Evolutionary conservation across 2,113 vertebrate genomes (phyloP), one percentile per base, ranked within the genome.

Genomic region (Sinocyclocheilus anshuiensis): DNA sequence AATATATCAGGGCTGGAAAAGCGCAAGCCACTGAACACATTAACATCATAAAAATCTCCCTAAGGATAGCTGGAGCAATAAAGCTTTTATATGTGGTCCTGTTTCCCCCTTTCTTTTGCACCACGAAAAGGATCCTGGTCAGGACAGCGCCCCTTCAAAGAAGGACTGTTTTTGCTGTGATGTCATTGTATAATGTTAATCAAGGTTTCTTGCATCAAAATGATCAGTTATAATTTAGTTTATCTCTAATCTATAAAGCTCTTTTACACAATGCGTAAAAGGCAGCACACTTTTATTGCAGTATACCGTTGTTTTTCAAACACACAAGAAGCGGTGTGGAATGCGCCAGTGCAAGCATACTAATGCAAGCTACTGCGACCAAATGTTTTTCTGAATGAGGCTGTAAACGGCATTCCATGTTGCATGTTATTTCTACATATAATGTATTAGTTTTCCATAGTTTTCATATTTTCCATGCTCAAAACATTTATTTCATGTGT

Each of bases 41-140:
- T 76, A 39, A 65, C 74, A 76, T 76, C 39, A 77, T 87, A 63
- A 89, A 87, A 85, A 0, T 59, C 75, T 87, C 81, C 80, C 80
- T 0, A 71, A 89, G 72, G 80, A 71, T 81, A 45, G 79, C 67
- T 61, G 36, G 39, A 26, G 71, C 85, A 84, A 77, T 72, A 75
- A 77, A 22, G 13, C 33, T 77, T 86, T 86, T 16, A 86, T 77
- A 72, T 72, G 9, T 72, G 33, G 33, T 42, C 9, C 69, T 22
- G 18, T 69, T 72, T 22, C 0, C 4, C 9, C 8, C 3, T 22
- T 20, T 36, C 4, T 10, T 72, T 72, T 72, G 18, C 18, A 72
- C 69, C 29, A 71, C 36, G 29, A 36, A 71, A 71, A 36, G 29
- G 16, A 71, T 71, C 8, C 67, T 42, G 69, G 69, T 42, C 18